A percentile compares a stretch with the other conserved stretches of the same genome.
Conservation (phyloP, 2,797 vertebrate genomes). For the Alcedo quadribrachys region DNA sequence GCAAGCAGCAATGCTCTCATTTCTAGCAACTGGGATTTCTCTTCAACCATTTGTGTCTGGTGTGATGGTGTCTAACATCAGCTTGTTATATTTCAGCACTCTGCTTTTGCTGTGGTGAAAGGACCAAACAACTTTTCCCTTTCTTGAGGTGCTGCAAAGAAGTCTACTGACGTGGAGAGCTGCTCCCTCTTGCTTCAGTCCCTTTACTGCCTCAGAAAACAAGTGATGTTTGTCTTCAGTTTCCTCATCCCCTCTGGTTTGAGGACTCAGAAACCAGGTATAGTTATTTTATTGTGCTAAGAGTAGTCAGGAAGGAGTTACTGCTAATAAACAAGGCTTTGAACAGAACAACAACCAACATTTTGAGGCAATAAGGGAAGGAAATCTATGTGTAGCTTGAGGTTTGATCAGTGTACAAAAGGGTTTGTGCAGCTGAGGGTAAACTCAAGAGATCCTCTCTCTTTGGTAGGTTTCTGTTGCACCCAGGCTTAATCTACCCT, state of each 20-base stretch:
- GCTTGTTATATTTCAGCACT: neutral
- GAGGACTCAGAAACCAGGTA: neutral
- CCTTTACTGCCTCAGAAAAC: neutral
- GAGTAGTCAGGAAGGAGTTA: neutral
- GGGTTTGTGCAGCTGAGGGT: neutral
- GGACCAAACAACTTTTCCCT: neutral
- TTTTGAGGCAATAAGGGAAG: neutral
- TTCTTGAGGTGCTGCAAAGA: neutral
- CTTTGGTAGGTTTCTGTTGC: conserved; percentile 1
- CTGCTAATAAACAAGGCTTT: neutral
- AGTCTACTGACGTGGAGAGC: neutral
- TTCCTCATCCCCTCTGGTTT: neutral
- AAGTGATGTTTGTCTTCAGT: neutral
- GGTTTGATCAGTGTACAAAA: neutral
- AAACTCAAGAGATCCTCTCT: neutral
- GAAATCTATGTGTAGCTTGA: neutral
- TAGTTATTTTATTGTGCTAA: neutral
- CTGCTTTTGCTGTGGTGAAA: neutral
- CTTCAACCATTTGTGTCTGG: neutral
- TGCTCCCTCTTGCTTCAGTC: neutral
- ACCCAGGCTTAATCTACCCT: conserved; percentile 1
- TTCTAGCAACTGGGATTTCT: neutral
- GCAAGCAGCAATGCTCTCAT: neutral
- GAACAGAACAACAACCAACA: neutral
- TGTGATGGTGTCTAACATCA: neutral